These are phyloP conservation scores for Spinus olivaceus DNA, from an alignment of 2,797 vertebrate species.

Conservation along the genomic window DNA sequence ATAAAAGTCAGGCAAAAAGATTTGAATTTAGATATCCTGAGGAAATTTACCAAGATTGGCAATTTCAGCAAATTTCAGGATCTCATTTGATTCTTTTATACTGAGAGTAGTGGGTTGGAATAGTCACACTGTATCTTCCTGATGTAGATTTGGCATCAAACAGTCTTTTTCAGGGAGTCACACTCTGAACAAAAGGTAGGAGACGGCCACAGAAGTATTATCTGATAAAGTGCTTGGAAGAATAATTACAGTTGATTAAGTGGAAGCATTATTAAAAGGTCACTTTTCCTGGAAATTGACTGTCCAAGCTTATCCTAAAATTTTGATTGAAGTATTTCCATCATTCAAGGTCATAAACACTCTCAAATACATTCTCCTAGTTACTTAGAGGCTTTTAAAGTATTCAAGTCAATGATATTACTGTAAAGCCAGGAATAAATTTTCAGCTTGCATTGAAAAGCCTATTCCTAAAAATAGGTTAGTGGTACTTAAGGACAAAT, in stretches of 20 bases:
- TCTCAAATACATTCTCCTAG: not conserved
- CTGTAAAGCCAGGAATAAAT: not conserved
- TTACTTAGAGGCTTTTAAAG: constrained; percentile 12
- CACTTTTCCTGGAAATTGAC: not conserved
- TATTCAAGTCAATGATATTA: not conserved
- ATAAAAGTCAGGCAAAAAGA: not conserved
- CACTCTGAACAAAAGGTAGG: not conserved
- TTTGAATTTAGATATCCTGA: constrained; percentile 12
- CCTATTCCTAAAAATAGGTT: not conserved
- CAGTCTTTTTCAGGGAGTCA: not conserved
- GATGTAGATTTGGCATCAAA: not conserved
- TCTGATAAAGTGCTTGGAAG: not conserved
- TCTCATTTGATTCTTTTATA: not conserved
- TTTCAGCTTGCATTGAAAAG: not conserved
- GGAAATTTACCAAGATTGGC: constrained; percentile 1
- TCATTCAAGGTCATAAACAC: not conserved
- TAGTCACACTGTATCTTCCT: not conserved
- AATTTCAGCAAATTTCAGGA: not conserved
- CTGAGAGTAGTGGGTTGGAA: not conserved
- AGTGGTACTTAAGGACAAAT: not conserved
- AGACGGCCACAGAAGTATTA: not conserved
- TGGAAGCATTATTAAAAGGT: not conserved
- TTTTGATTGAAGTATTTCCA: not conserved
- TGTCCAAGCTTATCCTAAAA: not conserved
- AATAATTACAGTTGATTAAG: not conserved